Percentiles rank a stretch among this genome's conserved stretches.
Evolutionary conservation across 2,797 vertebrate species (phyloP).

Genomic region (Selene dorsalis): DNA sequence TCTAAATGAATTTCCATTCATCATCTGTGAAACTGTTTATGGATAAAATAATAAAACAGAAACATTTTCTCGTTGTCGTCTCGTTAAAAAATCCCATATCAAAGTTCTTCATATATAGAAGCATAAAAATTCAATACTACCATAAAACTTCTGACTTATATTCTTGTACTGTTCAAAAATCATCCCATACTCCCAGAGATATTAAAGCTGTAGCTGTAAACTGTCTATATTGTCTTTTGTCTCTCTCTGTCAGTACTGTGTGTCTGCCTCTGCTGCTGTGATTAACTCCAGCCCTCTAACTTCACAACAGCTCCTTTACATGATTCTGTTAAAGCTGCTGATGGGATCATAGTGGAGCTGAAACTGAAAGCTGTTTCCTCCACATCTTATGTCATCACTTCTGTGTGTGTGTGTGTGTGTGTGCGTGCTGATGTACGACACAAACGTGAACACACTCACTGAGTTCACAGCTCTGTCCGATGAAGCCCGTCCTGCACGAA

Average conservation of each 20-base stretch:
- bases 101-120: not conserved
- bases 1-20: no score
- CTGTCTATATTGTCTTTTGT: not conserved
- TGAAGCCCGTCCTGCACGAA: conserved; percentile 95
- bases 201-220: not conserved
- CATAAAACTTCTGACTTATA: not conserved
- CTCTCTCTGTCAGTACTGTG: not conserved
- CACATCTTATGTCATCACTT: no score
- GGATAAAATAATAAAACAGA: not conserved
- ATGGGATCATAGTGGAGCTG: not conserved
- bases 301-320: not conserved
- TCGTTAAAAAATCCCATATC: not conserved
- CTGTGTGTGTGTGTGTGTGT: no score
- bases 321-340: not conserved
- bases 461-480: conserved; percentile 94
- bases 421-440: not conserved
- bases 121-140: not conserved
- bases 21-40: not conserved
- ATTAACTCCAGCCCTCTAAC: no score
- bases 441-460: conserved; percentile 85
- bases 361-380: not conserved
- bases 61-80: not conserved
- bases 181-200: not conserved
- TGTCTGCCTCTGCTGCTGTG: no score
- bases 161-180: no score